Evolutionary conservation across 2,888 invertebrate genomes (phyloP).

Genomic region (Drosophila prostipennis): DNA sequence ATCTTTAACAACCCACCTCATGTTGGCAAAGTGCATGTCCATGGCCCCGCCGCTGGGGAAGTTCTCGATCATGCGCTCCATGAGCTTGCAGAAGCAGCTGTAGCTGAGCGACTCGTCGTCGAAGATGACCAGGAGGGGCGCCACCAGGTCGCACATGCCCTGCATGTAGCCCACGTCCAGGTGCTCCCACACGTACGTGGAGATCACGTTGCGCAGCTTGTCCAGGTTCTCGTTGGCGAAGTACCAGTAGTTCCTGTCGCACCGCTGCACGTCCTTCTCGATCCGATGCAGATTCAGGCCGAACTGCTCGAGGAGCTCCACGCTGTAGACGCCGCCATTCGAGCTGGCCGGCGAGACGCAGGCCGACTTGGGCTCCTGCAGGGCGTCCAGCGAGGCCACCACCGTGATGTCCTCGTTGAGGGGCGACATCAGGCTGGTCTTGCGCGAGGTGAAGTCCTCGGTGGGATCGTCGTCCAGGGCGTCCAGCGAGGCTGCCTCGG

Average conservation of each 20-base stretch:
- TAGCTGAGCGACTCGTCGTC: conserved; percentile 96
- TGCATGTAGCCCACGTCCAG: conserved; percentile 97
- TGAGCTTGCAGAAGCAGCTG: conserved; percentile 95
- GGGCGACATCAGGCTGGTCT: conserved; percentile 86
- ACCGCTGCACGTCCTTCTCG: conserved; percentile 98
- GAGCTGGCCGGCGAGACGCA: conserved; percentile 95
- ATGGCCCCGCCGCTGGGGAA: conserved; percentile 97
- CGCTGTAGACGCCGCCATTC: conserved; percentile 95
- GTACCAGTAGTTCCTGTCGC: conserved; percentile 97
- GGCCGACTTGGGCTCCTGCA: conserved; percentile 86
- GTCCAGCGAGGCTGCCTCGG: conserved; percentile 89
- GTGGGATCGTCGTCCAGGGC: conserved; percentile 85
- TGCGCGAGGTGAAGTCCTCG: conserved; percentile 85
- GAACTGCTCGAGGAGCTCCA: conserved; percentile 93
- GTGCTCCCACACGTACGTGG: conserved; percentile 96
- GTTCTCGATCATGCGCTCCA: conserved; percentile 95
- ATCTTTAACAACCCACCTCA: conserved; percentile 86
- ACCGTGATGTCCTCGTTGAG: conserved; percentile 87
- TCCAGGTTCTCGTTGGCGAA: conserved; percentile 95
- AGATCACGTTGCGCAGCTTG: conserved; percentile 96
- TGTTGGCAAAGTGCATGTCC: conserved; percentile 98
- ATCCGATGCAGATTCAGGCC: conserved; percentile 96
- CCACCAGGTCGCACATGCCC: conserved; percentile 98
- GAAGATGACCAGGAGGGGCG: conserved; percentile 95
- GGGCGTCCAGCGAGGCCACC: conserved; percentile 79